Evolutionary conservation across 1,140 invertebrate genomes (phyloP), one percentile per base, ranked within the genome.

Genomic region (Nilaparvata lugens): DNA sequence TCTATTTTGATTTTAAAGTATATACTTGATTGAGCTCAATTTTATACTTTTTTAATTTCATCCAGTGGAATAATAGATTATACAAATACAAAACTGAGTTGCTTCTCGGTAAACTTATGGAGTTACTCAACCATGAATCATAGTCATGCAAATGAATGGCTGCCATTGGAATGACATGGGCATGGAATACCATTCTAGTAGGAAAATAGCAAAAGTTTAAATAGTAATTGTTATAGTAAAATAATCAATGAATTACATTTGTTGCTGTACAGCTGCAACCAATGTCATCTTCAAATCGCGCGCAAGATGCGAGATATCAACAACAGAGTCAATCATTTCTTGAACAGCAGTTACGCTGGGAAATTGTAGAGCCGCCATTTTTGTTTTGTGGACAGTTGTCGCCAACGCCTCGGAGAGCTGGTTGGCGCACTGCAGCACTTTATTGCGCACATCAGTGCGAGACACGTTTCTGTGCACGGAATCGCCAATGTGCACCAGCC

Each of bases 401-500:
- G 89, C 91, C 1, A 96, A 75, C 4, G 86, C 86, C 66, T 93
- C 89, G 60, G 88, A 93, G 18, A 97, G 72, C 0, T 84, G 81
- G 71, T 95, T 91, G 21, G 91, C 87, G 73, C 86, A 88, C 54
- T 86, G 80, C 18, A 90, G 74, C 4, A 93, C 83, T 65, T 85
- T 81, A 18, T 81, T 82, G 69, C 86, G 83, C 4, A 93, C 74
- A 56, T 86, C 83, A 48, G 83, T 78, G 65, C 87, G 81, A 14
- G 79, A 78, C 14, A 93, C 79, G 75, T 91, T 87, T 69, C 87
- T 81, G 75, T 89, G 86, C 35, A 97, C 87, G 5, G 89, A 93
- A 75, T 97, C 93, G 11, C 93, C 93, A 62, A 95, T 95, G 69
- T 91, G 89, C 6, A 97, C 90, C 65, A 97, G 79, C 71, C 93